Base-by-base conservation (phyloP, 1,140 invertebrate genomes). In the Brachionus rotundiformis region DNA sequence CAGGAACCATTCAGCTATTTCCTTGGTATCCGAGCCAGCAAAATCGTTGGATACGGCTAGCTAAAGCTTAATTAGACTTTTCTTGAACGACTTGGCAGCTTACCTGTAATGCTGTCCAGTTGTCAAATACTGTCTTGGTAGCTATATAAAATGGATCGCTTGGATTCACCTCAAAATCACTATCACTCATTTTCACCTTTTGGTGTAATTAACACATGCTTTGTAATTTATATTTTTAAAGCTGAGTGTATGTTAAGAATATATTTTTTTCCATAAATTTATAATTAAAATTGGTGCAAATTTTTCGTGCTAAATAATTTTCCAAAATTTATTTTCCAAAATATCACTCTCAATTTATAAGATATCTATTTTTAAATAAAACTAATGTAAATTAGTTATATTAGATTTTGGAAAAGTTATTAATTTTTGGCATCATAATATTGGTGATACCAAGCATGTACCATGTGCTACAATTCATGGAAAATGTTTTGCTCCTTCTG, bases 1-100 rank as follows among this genome's bases (percentile, higher is more conserved):
- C 0, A 82, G n/a, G 27, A 82, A 68, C 82, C 82, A 82, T 36
- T 82, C 39, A n/a, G 82, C 77, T 73, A 33, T 82, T n/a, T 81
- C 82, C 19, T 81, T 79, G 0, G 75, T 29, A 1, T 68, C 54
- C 8, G 82, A 47, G 19, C 82, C 82, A 8, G 79, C 82, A n/a
- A 81, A 82, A 8, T 36, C 36, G 44, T 82, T 54, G 1, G 75
- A 47, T 1, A 82, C 23, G 8, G 82, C 82, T 13, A 82, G 16
- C 82, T 82, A 27, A 31, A 47, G 3, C 7, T 33, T 33, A 68
- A 36, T 68, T 36, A 36, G 5, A 19, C n/a, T 19, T 16, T 16
- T 1, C 13, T 0, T 3, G 7, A 16, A 0, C 36, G 5, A 2
- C 0, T 6, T 19, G 10, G 41, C 2, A 23, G 1, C 0, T 41